Percentiles rank a stretch among this genome's conserved stretches.
phyloP scores from a whole-genome alignment of 2,113 vertebrate species.

The Ellobius talpinus region DNA sequence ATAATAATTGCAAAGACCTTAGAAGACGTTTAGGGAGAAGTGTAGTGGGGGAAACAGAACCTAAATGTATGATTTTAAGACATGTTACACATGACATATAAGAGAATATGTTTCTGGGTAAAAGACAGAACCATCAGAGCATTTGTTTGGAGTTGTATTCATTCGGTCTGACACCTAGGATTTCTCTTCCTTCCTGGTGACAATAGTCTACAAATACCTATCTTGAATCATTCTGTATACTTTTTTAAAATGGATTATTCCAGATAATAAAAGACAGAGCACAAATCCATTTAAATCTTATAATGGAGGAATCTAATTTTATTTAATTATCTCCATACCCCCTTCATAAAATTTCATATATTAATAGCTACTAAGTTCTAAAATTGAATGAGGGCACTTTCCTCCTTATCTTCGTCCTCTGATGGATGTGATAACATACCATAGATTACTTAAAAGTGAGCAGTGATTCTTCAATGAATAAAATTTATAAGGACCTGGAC shows the following conservation, averaged over 20 bases:
- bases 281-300: slow-evolving; percentile 60
- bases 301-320: slow-evolving; percentile 67
- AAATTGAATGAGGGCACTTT: slow-evolving; percentile 56
- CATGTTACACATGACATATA: not conserved
- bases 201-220: not conserved
- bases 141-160: not conserved
- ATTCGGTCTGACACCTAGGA: not conserved
- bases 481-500: not conserved
- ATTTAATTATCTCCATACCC: slow-evolving; percentile 57
- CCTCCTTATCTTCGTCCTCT: slow-evolving; percentile 52
- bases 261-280: slow-evolving; percentile 32
- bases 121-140: not conserved
- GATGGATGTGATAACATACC: slow-evolving; percentile 1
- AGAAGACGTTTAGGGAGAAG: not conserved
- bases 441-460: slow-evolving; percentile 26
- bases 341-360: slow-evolving; percentile 60
- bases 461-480: not conserved
- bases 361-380: slow-evolving; percentile 60
- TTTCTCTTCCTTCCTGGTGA: slow-evolving; percentile 25
- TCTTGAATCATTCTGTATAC: slow-evolving; percentile 44
- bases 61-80: not conserved
- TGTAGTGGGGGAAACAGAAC: not conserved
- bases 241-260: slow-evolving; percentile 65
- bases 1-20: not conserved
- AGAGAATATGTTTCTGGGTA: not conserved